Evolutionary conservation across 2,888 invertebrate species (phyloP), one percentile per base, ranked within the genome.

Genomic region (Drosophila bunnanda): DNA sequence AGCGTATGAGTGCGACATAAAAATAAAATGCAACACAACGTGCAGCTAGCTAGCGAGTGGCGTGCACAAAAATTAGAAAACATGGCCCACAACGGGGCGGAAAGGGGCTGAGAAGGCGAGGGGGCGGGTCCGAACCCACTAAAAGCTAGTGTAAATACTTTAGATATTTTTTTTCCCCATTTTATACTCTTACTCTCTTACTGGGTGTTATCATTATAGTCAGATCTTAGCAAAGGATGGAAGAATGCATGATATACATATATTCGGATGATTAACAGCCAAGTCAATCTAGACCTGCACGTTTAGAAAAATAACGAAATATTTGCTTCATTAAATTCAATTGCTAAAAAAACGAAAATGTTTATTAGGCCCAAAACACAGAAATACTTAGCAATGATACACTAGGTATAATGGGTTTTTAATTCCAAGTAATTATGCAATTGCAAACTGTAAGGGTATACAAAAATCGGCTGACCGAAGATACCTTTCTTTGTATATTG

Each of bases 1-100:
- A 79, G 85, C 77, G 67, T 73, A 80, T 75, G 75, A 83, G 79
- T 70, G 69, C 55, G 57, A 78, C 79, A 81, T 77, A 82, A 84
- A 78, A 71, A 76, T 71, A 71, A 71, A 71, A 71, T 54, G 75
- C 72, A 72, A 73, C 59, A 79, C 59, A 79, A 78, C 66, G 68
- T 68, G 50, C 46, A 28, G 65, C 54, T 15, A 13, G 50, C 50
- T 22, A 13, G 56, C 34, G 46, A 53, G 39, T 36, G 39, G 75
- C 58, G 75, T 67, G 46, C 75, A 69, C 57, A 75, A 68, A 62
- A 76, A 76, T 75, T 75, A 76, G 62, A 76, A 62, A 73, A 73
- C 76, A 73, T 72, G 52, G 65, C 58, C 55, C 61, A 28, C 32
- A 59, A 41, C 41, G 25, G 17, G 56, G 10, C 39, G 34, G 28